Evolutionary conservation across 2,113 vertebrate genomes (phyloP), one percentile per base, ranked within the genome.

Genomic region (Malurus cyaneus): DNA sequence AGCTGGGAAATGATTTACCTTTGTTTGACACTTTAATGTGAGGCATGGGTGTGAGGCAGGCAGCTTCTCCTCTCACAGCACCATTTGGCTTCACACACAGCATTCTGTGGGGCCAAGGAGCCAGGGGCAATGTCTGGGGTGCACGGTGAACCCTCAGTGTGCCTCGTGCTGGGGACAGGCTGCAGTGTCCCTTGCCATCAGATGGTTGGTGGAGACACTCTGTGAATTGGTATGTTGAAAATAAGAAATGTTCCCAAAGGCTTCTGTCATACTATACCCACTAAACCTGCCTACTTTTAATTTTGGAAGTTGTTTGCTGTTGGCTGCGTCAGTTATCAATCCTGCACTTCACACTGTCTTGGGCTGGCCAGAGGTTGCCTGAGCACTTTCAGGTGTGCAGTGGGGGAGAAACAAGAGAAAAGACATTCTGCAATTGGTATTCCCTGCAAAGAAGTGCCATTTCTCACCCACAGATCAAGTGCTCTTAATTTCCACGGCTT

Each of bases 301-400:
- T 52, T 86, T 79, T 66, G 57, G 78, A 52, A 52, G 17, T n/a
- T 9, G 49, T 62, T 88, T 76, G 66, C 15, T 9, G 16, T n/a
- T 32, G 36, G 0, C 1, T 62, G 69, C 61, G 32, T 53, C 72
- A 78, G 39, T 88, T 20, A 15, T 20, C 67, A 61, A 8, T 18
- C 64, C 29, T 82, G 77, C 47, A 14, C n/a, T 39, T 80, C 60
- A 41, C 41, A 24, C 21, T 65, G 28, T 12, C 34, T 57, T 2
- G 0, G 12, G 4, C 12, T 1, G 0, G 11, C 49, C 4, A 6
- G 64, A 81, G 49, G 28, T 78, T 62, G 31, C n/a, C 76, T 42
- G 60, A 1, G 26, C 0, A 1, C n/a, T n/a, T n/a, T 80, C 17
- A 10, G 47, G 24, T 39, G 12, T 84, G 60, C 65, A 61, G 12